phyloP scores from a whole-genome alignment of 2,113 vertebrate genomes.

The Oreochromis niloticus region DNA sequence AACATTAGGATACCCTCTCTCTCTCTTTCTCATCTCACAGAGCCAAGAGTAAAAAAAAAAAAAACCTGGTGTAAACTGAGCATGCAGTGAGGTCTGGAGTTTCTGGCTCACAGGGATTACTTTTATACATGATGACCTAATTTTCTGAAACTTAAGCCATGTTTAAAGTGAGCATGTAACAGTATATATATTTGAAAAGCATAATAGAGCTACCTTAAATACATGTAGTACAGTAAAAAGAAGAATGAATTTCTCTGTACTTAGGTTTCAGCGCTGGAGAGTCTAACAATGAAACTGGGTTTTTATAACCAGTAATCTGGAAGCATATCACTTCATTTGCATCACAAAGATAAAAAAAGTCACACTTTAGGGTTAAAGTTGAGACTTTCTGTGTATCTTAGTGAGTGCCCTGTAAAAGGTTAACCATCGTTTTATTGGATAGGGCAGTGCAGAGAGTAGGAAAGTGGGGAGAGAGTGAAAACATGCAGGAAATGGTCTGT shows the following conservation, averaged over 20 bases:
- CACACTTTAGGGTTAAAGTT: not conserved
- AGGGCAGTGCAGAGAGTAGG: not conserved
- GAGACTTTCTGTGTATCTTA: not conserved
- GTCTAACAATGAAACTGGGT: not conserved
- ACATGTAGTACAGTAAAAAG: not conserved
- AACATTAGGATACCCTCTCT: not conserved
- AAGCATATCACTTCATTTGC: not conserved
- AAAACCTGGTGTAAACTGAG: not conserved
- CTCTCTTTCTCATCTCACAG: not conserved
- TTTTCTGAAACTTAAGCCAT: not conserved
- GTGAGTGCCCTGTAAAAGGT: not conserved
- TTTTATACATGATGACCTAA: not conserved
- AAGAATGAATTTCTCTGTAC: not conserved
- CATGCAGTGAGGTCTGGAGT: not conserved
- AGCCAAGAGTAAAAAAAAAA: not conserved
- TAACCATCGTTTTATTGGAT: not conserved
- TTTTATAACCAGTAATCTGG: not conserved
- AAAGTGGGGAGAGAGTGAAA: not conserved
- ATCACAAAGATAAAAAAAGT: not conserved
- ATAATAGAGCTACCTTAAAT: not conserved
- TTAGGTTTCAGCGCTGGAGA: not conserved
- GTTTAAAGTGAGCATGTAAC: not conserved
- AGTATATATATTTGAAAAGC: not conserved
- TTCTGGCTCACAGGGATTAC: not conserved
- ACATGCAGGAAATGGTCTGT: not conserved